Evolutionary conservation across 2,113 vertebrate genomes (phyloP), one percentile per base, ranked within the genome.

Genomic region (Callaeas wilsoni): DNA sequence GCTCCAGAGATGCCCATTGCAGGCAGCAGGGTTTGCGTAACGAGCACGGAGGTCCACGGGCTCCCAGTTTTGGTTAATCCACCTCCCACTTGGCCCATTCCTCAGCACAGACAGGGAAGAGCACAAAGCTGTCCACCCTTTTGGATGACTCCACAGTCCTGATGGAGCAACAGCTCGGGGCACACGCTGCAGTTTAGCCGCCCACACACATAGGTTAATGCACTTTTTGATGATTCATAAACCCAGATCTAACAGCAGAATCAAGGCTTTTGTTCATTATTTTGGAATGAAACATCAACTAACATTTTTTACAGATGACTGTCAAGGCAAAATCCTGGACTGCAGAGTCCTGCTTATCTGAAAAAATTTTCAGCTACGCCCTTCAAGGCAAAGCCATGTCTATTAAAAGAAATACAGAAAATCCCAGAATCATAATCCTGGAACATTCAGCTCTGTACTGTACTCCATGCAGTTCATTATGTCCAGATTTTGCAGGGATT

Each of bases 281-380:
- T 92, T 95, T 97, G 96, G 94, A 97, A 94, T 82, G 86, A 93
- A 95, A 81, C 65, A 81, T 22, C 79, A 86, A 50, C 68, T 94
- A 88, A 86, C 96, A 97, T 97, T 97, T 97, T 96, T 97, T 93
- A 90, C 80, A 94, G 86, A 96, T 95, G 96, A 95, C 86, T 69
- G 83, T 94, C 92, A 92, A 94, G 75, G 76, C 90, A 90, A 95
- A 96, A 93, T 55, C 69, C 90, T 95, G 90, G 93, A 87, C 80
- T 81, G 80, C 76, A 84, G 77, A 87, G 62, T 69, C 53, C 86
- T 90, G 83, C 94, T 96, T 97, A 97, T 97, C 96, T 94, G 84
- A 84, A 96, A 71, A 0, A 4, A 81, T 76, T 91, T 92, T 64
- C 70, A 94, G 93, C 88, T 96, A 96, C 95, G 41, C 92, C 94